Base-by-base conservation (phyloP, 1,140 invertebrate species). In the Dendroctonus ponderosae region DNA sequence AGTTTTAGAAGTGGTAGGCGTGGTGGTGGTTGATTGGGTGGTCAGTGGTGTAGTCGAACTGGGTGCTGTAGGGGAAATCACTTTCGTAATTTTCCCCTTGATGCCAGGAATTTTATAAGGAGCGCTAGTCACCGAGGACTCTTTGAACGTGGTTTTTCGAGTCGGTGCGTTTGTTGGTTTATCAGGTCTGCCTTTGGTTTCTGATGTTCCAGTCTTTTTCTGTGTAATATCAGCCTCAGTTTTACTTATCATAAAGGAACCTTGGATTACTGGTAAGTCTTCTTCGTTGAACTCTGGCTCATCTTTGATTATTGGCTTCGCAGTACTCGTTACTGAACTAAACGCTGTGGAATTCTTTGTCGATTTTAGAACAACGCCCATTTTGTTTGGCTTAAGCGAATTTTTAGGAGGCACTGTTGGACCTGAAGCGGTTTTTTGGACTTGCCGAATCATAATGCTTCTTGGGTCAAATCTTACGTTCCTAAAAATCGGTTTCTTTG, bases 401-500 rank as follows among this genome's bases (percentile, higher is more conserved):
- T 69, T 56, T 66, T 70, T 75, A 49, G 62, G 50, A 62, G 62
- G 66, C 49, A 60, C 39, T 79, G 79, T 41, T 77, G 68, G 57
- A 8, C 56, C 40, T 39, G 12, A 39, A n/a, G 48, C 8, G 76
- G 70, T 81, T 80, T 39, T 79, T 79, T 74, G 80, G 77, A 65
- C 79, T 83, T 86, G 81, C 82, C 85, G 87, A 52, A 89, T 83
- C 14, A 81, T 78, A 63, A 89, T 82, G 70, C 84, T 85, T 54
- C 83, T 83, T 11, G 85, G 78, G 69, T 89, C 87, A 67, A 90
- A 83, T 77, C 87, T 85, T 62, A 89, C 79, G 72, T 85, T 85
- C 70, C 86, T 85, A 75, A 89, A 87, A 14, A 86, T 79, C 26
- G 86, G 84, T 68, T 85, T 81, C 64, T 84, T 81, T 3, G 85